Evolutionary conservation across 2,888 invertebrate genomes (phyloP), one percentile per base, ranked within the genome.

Genomic region (Ophion ventricosus): DNA sequence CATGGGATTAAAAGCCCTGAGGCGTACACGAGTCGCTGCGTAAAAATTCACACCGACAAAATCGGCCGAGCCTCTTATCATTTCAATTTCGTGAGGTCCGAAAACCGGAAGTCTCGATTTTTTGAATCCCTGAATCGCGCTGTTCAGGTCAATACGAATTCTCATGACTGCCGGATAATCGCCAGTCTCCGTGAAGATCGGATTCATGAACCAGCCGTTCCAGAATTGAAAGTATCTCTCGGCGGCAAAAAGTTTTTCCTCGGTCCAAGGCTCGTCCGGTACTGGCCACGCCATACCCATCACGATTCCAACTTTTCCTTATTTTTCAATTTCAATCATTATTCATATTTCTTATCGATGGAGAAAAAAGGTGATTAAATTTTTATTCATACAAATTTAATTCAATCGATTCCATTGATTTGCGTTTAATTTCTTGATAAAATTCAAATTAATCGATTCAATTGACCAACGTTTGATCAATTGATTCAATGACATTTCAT

Each of bases 101-200:
- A 92, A 90, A 75, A 86, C 90, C 0, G 96, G 96, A 1, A 97
- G 93, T 11, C 96, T 94, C 0, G 96, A 96, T 23, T 94, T 93
- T 0, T 93, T 89, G 87, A 94, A 96, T 10, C 95, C 95, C 91
- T 96, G 95, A 17, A 92, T 91, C 69, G 91, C 93, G 82, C 96
- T 96, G 43, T 95, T 94, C 1, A 94, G 92, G 63, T 93, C 94
- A 14, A 97, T 94, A 2, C 94, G 93, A 20, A 94, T 92, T 78
- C 95, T 95, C 96, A 97, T 96, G 0, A 95, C 89, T 69, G 94
- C 92, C 0, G 96, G 96, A 91, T 96, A 97, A 92, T 96, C 95
- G 0, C 96, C 96, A 0, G 92, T 89, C 76, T 93, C 91, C 0
- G 95, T 94, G 91, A 95, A 95, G 54, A 97, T 95, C 1, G 97